A percentile compares a stretch with the other conserved stretches of the same genome.
Conservation (phyloP, 1,140 invertebrate species). For the Saxidomus purpurata region DNA sequence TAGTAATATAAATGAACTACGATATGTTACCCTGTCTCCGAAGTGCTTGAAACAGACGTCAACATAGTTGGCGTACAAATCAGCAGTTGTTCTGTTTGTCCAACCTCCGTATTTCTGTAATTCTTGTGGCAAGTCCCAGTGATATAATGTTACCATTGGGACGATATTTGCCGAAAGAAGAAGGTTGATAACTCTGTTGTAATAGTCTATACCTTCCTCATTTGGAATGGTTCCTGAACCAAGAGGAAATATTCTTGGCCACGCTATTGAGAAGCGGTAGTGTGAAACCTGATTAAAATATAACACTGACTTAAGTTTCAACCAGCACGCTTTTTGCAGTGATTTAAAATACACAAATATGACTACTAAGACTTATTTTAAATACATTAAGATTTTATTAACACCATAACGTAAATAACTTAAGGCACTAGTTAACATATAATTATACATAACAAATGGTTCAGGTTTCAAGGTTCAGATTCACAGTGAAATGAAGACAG, state of each 20-base stretch:
- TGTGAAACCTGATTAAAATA: conserved; percentile 75
- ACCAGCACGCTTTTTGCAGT: no score
- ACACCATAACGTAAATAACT: no score
- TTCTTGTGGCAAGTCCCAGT: conserved; percentile 87
- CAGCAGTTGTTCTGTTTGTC: conserved; percentile 87
- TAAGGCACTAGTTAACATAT: no score
- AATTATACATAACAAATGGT: no score
- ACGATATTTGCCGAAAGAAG: conserved; percentile 73
- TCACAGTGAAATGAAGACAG: no score
- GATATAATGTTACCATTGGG: conserved; percentile 88
- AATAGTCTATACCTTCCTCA: conserved; percentile 77
- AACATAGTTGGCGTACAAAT: conserved; percentile 86
- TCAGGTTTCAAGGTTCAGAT: no score
- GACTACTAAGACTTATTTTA: no score
- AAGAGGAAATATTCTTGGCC: conserved; percentile 82
- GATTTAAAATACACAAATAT: no score
- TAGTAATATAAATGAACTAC: no score
- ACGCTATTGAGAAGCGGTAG: conserved; percentile 84
- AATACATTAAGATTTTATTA: no score
- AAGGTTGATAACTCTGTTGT: conserved; percentile 80
- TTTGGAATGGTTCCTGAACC: conserved; percentile 70
- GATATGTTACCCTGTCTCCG: conserved; percentile 81
- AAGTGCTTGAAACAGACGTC: conserved; percentile 84
- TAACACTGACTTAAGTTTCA: no score
- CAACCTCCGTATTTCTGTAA: conserved; percentile 87